Evolutionary conservation across 2,113 vertebrate species (phyloP).

Genomic region (Oncorhynchus clarkii): DNA sequence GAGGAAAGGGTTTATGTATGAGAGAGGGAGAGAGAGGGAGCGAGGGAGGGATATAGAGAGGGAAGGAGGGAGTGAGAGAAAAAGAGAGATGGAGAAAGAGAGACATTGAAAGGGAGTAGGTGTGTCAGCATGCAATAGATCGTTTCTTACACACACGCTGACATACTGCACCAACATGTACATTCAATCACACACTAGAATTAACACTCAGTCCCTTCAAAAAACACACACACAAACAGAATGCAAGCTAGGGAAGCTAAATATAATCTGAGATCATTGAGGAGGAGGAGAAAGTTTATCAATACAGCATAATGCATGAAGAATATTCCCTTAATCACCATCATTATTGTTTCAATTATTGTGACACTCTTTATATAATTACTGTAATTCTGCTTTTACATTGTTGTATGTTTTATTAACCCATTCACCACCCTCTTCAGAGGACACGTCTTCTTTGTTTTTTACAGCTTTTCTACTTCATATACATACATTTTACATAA

Average conservation of each 20-base stretch:
- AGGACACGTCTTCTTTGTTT: too few species aligned
- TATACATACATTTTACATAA: too few species aligned
- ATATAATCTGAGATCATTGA: constrained; percentile 26
- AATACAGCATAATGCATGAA: constrained; percentile 14
- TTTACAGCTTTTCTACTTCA: too few species aligned
- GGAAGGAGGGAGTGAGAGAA: constrained; percentile 21
- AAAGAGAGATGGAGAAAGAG: constrained; percentile 21
- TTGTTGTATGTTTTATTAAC: too few species aligned
- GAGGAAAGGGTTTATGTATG: constrained; percentile 7
- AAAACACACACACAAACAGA: constrained; percentile 18
- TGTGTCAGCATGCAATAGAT: constrained; percentile 45
- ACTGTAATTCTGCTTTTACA: constrained; percentile 27
- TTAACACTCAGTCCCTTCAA: not conserved
- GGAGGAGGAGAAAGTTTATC: constrained; percentile 1
- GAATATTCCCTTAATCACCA: constrained; percentile 26
- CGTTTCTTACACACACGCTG: constrained; percentile 14
- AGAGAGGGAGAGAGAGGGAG: constrained; percentile 32
- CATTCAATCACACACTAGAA: not conserved
- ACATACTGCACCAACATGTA: not conserved
- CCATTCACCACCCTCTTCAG: too few species aligned
- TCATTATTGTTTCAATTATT: constrained; percentile 19
- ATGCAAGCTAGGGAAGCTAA: constrained; percentile 4
- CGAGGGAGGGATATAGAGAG: constrained; percentile 2
- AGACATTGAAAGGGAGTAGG: constrained; percentile 34
- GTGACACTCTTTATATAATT: constrained; percentile 21